Base-by-base conservation (phyloP, 2,113 vertebrate genomes). In the Poecile atricapillus region DNA sequence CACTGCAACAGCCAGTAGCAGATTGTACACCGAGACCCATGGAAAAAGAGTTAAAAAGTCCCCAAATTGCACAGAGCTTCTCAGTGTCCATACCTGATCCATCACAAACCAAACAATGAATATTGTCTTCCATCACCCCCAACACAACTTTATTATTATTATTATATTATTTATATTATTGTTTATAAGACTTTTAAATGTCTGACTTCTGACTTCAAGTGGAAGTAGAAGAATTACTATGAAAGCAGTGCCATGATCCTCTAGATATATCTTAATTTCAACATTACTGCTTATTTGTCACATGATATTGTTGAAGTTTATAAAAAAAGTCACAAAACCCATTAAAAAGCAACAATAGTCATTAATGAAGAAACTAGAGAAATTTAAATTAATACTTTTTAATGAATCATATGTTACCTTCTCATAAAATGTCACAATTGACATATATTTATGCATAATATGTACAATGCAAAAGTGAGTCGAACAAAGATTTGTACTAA, bases 71-170 rank as follows among this genome's bases (percentile, higher is more conserved):
- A 49, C 41, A 53, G 28, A 44, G 13, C 5, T 56, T 55, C 50
- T 71, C 64, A 60, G 55, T 10, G 11, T 25, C 35, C 20, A 6
- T 23, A n/a, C 14, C 7, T 0, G 3, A 76, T 16, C 13, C 52
- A 53, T 7, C 2, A 0, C 7, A 68, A 22, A 50, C 1, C 23
- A 28, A 56, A 69, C 33, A 35, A 19, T 0, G 6, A 78, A 41
- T 19, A 41, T 7, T 37, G 28, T 27, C 59, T 62, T 41, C 11
- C 35, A 47, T 28, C n/a, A 30, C 6, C 13, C 19, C 15, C 21
- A 60, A 25, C 2, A 39, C 39, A 39, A 39, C 39, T 39, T 39
- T 39, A 39, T 39, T 39, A 39, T 39, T 39, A 39, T 4, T 11
- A 12, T 12, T 39, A 39, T 39, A 39, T 39, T 39, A 39, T 4